Evolutionary conservation across 2,888 invertebrate genomes (phyloP).

Genomic region (Brassicogethes aeneus): DNA sequence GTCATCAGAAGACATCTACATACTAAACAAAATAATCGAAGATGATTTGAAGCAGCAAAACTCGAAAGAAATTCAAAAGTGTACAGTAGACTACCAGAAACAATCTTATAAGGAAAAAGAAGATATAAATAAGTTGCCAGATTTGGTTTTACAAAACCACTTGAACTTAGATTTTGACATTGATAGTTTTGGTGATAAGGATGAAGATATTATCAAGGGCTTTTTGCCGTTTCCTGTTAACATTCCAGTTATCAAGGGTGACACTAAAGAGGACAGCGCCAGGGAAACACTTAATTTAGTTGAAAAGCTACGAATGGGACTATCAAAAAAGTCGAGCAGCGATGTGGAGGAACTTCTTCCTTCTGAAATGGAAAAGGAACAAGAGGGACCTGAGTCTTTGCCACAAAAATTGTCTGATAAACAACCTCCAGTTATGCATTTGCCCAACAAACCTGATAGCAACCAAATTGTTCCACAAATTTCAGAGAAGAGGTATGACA

Average conservation of each 20-base stretch:
- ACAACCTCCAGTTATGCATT: not conserved
- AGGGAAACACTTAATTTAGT: conserved; percentile 77
- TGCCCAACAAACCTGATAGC: not conserved
- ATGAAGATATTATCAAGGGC: conserved; percentile 50
- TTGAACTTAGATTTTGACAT: conserved; percentile 53
- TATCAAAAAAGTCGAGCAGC: conserved; percentile 46
- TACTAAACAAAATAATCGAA: conserved; percentile 29
- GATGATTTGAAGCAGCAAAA: conserved; percentile 31
- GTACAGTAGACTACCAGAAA: conserved; percentile 4
- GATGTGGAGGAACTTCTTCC: conserved; percentile 30
- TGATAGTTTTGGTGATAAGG: conserved; percentile 55
- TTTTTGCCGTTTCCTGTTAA: conserved; percentile 54
- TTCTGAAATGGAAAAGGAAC: not conserved
- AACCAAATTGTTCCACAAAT: not conserved
- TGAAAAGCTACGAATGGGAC: conserved; percentile 69
- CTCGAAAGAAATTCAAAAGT: conserved; percentile 18
- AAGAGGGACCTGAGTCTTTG: not conserved
- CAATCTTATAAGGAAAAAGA: conserved; percentile 4
- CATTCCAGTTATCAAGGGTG: conserved; percentile 62
- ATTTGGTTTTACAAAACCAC: conserved; percentile 42
- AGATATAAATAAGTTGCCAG: not conserved
- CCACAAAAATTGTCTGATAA: not conserved
- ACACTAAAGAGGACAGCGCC: conserved; percentile 73
- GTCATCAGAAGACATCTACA: conserved; percentile 23
- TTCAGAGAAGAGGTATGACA: conserved; percentile 7